phyloP scores from a whole-genome alignment of 2,113 vertebrate genomes.

The Oncorhynchus mykiss region DNA sequence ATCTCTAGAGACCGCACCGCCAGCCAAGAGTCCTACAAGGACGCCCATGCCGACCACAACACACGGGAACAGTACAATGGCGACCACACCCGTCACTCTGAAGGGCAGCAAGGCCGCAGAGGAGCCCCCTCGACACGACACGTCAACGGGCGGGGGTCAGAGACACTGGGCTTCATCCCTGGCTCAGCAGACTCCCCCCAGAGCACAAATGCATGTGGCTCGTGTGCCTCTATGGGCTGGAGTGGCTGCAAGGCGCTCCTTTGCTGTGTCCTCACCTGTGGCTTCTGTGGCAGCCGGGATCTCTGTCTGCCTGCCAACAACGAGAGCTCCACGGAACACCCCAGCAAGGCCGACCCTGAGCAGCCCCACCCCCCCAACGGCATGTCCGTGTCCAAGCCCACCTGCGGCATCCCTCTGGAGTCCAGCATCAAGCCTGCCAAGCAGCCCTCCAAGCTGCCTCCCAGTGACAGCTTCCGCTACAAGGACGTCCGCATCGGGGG shows the following conservation, averaged over 20 bases:
- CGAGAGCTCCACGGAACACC: constrained; percentile 81
- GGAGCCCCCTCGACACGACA: constrained; percentile 66
- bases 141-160: constrained; percentile 73
- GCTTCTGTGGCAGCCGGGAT: constrained; percentile 79
- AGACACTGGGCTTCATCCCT: constrained; percentile 87
- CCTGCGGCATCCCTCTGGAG: constrained; percentile 65
- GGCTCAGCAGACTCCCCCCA: constrained; percentile 77
- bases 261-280: constrained; percentile 81
- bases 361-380: constrained; percentile 76
- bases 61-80: constrained; percentile 46
- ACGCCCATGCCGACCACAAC: constrained; percentile 52
- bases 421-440: constrained; percentile 34
- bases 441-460: constrained; percentile 61
- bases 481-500: constrained; percentile 88
- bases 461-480: constrained; percentile 89
- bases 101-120: constrained; percentile 64
- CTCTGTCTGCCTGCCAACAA: constrained; percentile 80
- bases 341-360: constrained; percentile 63
- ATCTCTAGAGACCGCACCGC: constrained; percentile 64
- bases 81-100: constrained; percentile 54
- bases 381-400: constrained; percentile 72
- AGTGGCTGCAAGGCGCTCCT: constrained; percentile 70
- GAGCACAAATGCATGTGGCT: constrained; percentile 70
- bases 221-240: constrained; percentile 82
- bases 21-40: constrained; percentile 74